Percentiles rank a stretch among this genome's conserved stretches.
Evolutionary conservation across 2,888 invertebrate species (phyloP).

Genomic region (Anthoptus insignis): DNA sequence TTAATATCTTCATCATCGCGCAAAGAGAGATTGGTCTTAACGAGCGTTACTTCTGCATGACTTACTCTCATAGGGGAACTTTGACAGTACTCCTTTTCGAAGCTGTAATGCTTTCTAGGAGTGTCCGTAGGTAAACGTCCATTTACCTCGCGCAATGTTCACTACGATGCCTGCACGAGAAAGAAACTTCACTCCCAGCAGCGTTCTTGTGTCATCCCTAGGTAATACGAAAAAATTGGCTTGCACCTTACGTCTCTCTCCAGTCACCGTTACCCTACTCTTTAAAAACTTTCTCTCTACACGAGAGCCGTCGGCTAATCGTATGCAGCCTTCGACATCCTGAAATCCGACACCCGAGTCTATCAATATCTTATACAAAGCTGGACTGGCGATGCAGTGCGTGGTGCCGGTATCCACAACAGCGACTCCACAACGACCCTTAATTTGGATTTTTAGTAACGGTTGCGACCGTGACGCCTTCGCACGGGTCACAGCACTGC

Average conservation of each 20-base stretch:
- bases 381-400: not conserved
- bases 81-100: not conserved
- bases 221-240: not conserved
- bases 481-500: too few species aligned
- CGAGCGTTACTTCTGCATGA: not conserved
- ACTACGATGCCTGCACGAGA: not conserved
- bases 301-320: conserved; percentile 2
- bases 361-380: not conserved
- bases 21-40: not conserved
- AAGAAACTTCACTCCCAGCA: not conserved
- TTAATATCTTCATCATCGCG: not conserved
- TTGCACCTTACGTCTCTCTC: not conserved
- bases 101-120: not conserved
- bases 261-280: not conserved
- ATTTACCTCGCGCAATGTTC: conserved; percentile 1
- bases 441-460: not conserved
- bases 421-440: not conserved
- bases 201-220: not conserved
- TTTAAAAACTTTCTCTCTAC: not conserved
- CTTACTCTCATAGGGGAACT: too few species aligned
- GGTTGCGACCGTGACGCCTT: not conserved
- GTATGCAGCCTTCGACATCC: not conserved
- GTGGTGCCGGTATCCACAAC: not conserved
- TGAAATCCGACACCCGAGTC: not conserved
- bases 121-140: not conserved